Evolutionary conservation across 92 coral and sea anemone genomes (phyloP).

Genomic region (Diadumene lineata): DNA sequence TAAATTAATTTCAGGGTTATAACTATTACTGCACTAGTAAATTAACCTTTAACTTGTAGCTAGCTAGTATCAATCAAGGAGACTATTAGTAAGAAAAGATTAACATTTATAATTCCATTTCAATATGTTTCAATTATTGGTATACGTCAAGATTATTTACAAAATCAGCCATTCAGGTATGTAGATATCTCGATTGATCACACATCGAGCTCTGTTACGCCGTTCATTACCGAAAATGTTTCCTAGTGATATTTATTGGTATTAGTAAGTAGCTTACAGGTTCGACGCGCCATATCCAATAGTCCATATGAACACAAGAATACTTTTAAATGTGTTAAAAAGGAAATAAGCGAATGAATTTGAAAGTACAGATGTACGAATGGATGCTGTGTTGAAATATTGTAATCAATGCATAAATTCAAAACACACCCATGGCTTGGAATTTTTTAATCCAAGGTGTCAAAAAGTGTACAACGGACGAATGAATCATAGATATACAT

Average conservation of each 20-base stretch:
- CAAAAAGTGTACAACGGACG: slow-evolving; percentile 10
- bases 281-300: neutral
- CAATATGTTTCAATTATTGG: neutral
- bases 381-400: neutral
- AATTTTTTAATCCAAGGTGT: slow-evolving; percentile 19
- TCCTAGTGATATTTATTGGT: neutral
- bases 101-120: neutral
- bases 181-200: neutral
- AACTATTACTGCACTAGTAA: neutral
- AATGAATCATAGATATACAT: slow-evolving; percentile 1
- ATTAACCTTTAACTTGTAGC: slow-evolving; percentile 1
- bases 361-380: slow-evolving; percentile 7
- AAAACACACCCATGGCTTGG: slow-evolving; percentile 15
- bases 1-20: neutral
- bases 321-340: neutral
- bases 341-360: neutral
- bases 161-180: neutral
- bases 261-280: neutral
- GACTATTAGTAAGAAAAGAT: slow-evolving; percentile 2
- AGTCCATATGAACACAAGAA: neutral
- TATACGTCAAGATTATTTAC: slow-evolving; percentile 7
- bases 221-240: slow-evolving; percentile 7
- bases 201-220: neutral
- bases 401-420: slow-evolving; percentile 12
- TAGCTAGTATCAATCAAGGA: neutral